Base-by-base conservation (phyloP, 2,888 invertebrate genomes). In the Seira sanloemensis region DNA sequence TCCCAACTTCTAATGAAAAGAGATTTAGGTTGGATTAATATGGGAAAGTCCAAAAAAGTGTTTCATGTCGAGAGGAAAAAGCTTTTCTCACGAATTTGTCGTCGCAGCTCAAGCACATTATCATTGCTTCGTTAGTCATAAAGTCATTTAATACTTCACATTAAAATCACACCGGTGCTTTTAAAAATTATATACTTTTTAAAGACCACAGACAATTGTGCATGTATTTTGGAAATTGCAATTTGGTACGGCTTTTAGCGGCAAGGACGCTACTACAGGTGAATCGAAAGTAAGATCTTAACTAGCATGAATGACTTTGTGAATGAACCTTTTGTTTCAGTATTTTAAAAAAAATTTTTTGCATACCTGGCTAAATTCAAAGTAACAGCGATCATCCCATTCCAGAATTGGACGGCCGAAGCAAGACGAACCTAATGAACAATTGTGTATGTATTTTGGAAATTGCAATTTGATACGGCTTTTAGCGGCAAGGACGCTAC, bases 301-400 rank as follows among this genome's bases (percentile, higher is more conserved):
- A n/a, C n/a, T n/a, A n/a, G n/a, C n/a, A n/a, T n/a, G n/a, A n/a
- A n/a, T n/a, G n/a, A n/a, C n/a, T n/a, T n/a, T n/a, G n/a, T n/a
- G n/a, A n/a, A n/a, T 9, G 7, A 12, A 46, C 12, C 12, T 46
- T 46, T 12, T 12, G 12, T 46, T 9, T 46, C 12, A 7, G 12
- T 24, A 23, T 23, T 62, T 62, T 62, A n/a, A 18, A 19, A 5
- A n/a, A n/a, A 5, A 5, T 18, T 62, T 5, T 66, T 18, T 18
- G 23, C 65, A 58, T 54, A 86, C 86, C 81, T 86, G 86, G 25
- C 84, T 84, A 37, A 80, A 86, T 21, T 80, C 80, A 71, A 86
- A 86, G 54, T 86, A 86, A 67, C 86, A 86, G 9, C 84, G 58
- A 62, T 83, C 67, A 18, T 77, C 67, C 73, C 74, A 81, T 50